A percentile compares a stretch with the other conserved stretches of the same genome.
phyloP scores from a whole-genome alignment of 2,888 invertebrate genomes.

The Xestia sexstrigata region DNA sequence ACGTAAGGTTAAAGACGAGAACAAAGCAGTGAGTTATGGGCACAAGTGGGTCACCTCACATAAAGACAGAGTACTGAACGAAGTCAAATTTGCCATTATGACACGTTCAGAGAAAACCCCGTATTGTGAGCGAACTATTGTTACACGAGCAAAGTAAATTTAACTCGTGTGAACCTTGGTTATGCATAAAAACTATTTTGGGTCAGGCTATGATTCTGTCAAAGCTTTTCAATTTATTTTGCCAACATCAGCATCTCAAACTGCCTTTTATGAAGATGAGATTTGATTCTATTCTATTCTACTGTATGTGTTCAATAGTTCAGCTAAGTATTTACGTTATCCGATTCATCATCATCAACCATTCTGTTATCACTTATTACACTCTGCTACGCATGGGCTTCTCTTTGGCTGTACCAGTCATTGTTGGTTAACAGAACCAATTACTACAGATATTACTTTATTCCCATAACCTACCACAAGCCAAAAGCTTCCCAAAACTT shows the following conservation, averaged over 20 bases:
- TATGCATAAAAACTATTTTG: conserved; percentile 9
- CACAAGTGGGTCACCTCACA: conserved; percentile 55
- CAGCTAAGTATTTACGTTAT: too few relatives aligned
- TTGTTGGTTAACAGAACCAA: not conserved
- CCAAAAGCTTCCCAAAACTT: not conserved
- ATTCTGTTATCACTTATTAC: not conserved
- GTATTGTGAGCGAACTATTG: conserved; percentile 45
- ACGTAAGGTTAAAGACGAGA: conserved; percentile 25
- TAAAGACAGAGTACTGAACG: conserved; percentile 30
- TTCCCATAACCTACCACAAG: not conserved
- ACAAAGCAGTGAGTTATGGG: conserved; percentile 53
- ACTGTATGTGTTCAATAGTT: not conserved
- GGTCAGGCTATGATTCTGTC: not conserved
- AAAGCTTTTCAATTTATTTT: conserved; percentile 13
- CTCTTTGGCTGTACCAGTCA: too few relatives aligned
- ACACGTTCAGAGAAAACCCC: conserved; percentile 54
- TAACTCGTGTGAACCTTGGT: conserved; percentile 43
- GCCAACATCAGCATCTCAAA: not conserved
- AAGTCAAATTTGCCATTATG: conserved; percentile 56
- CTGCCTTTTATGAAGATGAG: not conserved
- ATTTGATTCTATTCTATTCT: not conserved
- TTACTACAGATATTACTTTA: not conserved
- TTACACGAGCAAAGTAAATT: conserved; percentile 7
- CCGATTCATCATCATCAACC: too few relatives aligned
- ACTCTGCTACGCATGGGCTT: not conserved